Conservation (phyloP, 2,888 invertebrate genomes). For the Dynastes hyllus region DNA sequence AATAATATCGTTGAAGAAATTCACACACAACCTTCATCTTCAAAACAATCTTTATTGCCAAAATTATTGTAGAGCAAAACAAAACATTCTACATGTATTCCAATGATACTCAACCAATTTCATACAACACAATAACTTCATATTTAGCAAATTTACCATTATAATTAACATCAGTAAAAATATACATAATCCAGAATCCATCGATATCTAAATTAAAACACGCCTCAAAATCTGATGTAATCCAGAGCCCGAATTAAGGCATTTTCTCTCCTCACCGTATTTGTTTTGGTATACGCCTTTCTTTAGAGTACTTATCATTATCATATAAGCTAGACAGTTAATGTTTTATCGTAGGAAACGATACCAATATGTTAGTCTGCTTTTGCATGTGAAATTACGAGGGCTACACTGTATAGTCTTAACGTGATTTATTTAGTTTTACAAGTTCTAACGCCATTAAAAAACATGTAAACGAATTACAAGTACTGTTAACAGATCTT, state of each 20-base stretch:
- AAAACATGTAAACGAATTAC: too few relatives aligned
- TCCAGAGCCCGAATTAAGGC: not conserved
- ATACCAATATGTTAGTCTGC: not conserved
- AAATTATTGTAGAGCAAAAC: too few relatives aligned
- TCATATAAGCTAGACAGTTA: not conserved
- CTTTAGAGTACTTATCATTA: not conserved
- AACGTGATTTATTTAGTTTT: too few relatives aligned
- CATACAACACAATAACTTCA: too few relatives aligned
- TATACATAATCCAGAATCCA: not conserved
- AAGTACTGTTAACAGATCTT: not conserved
- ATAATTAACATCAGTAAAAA: not conserved
- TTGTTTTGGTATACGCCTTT: not conserved
- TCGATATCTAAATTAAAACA: not conserved
- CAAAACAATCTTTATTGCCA: too few relatives aligned
- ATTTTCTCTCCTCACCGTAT: not conserved
- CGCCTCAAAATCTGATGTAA: conserved; percentile 10
- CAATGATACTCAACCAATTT: too few relatives aligned
- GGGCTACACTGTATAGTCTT: too few relatives aligned
- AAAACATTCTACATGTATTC: too few relatives aligned
- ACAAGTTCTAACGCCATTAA: too few relatives aligned
- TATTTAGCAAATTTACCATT: not conserved
- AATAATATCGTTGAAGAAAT: too few relatives aligned
- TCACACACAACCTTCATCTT: too few relatives aligned
- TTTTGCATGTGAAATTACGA: not conserved
- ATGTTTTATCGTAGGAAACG: not conserved